Base-by-base conservation (phyloP, 2,888 invertebrate genomes). In the Rhagonycha lutea region DNA sequence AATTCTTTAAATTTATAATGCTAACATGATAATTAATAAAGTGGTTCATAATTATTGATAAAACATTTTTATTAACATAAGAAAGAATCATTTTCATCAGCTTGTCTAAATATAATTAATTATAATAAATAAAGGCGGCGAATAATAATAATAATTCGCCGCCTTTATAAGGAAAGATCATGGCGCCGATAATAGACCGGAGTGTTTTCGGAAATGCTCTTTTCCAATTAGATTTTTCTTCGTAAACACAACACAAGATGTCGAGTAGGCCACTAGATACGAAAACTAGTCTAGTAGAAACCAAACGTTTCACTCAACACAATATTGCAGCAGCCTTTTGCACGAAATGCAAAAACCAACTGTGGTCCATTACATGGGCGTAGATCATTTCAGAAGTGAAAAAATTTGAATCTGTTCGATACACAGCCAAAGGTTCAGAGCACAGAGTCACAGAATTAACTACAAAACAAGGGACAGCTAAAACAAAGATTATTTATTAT, bases 151-250 rank as follows among this genome's bases (percentile, higher is more conserved):
- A n/a, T n/a, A 12, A 2, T 47, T 47, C 47, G 47, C n/a, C n/a
- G 4, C 47, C 47, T n/a, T 47, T n/a, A 47, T 47, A 47, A 47
- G 1, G 26, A 65, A 65, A 72, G 71, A 71, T 68, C 71, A 67
- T 47, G n/a, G 7, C 62, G 61, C 73, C 62, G 12, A 60, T 68
- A 70, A 75, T 81, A 85, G 86, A 90, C 92, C 94, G 94, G 94
- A 93, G 94, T 94, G 94, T 93, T 93, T 93, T 93, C 92, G 92
- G 92, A 94, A 93, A 94, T 93, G 94, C 94, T 94, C 94, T 94
- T 94, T 94, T 94, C 94, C 94, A 89, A 91, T 88, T 88, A 88
- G 88, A 89, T 90, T 92, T 91, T 93, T 93, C 92, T 93, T 92
- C 92, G 91, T 92, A 94, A 94, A 94, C 94, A 94, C 94, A 94